Percentiles rank a stretch among this genome's conserved stretches.
Evolutionary conservation across 92 coral and sea anemone species (phyloP).

Genomic region (Pocillopora grandis): DNA sequence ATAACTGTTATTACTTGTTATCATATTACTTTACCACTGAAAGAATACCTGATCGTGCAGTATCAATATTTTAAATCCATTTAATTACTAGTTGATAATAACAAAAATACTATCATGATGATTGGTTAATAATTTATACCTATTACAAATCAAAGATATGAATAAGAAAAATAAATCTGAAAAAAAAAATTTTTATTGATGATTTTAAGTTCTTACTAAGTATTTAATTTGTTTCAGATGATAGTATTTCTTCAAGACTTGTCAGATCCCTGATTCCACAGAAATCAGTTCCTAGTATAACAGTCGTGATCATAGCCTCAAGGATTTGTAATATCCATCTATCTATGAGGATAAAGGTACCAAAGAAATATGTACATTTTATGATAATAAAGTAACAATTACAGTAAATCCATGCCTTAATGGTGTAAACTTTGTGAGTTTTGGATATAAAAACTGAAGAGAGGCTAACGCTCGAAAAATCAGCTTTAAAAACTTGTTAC

Average conservation of each 20-base stretch:
- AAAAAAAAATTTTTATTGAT: neutral
- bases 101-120: neutral
- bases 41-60: too few species aligned
- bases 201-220: neutral
- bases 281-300: conserved; percentile 64
- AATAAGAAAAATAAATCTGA: too few species aligned
- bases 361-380: neutral
- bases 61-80: too few species aligned
- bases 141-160: neutral
- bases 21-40: too few species aligned
- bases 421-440: neutral
- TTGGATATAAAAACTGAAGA: too few species aligned
- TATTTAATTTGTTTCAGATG: conserved; percentile 54
- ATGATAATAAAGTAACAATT: neutral
- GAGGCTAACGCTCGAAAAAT: too few species aligned
- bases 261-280: conserved; percentile 86
- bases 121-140: neutral
- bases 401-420: neutral
- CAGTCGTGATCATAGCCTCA: conserved; percentile 74
- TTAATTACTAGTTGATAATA: too few species aligned
- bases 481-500: too few species aligned
- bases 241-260: conserved; percentile 58
- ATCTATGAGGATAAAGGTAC: conserved; percentile 76
- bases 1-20: too few species aligned
- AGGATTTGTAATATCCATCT: conserved; percentile 81